These are phyloP conservation scores for Cheilinus undulatus DNA, from an alignment of 2,113 vertebrate genomes.

Conservation along the genomic window DNA sequence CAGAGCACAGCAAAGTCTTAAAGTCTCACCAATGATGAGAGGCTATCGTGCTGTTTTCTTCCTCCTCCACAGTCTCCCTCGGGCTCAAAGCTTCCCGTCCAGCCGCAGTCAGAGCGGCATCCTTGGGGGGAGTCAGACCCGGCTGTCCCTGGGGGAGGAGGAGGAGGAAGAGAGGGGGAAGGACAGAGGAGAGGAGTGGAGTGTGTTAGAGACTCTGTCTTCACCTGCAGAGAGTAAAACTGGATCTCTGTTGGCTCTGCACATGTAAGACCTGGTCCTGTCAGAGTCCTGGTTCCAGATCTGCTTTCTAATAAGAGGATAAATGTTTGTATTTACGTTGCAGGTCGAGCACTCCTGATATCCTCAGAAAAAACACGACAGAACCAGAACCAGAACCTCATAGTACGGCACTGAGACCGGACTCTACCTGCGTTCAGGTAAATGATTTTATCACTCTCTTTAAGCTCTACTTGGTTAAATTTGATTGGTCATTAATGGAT, in stretches of 20 bases:
- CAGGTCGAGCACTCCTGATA: slow-evolving; percentile 83
- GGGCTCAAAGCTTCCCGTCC: slow-evolving; percentile 69
- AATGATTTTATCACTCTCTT: too few species aligned
- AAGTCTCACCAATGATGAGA: too few species aligned
- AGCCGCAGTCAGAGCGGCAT: slow-evolving; percentile 59
- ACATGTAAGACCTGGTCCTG: too few species aligned
- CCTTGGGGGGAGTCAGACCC: slow-evolving; percentile 65
- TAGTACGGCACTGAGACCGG: neutral
- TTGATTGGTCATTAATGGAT: too few species aligned
- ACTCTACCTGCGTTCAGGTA: slow-evolving; percentile 26
- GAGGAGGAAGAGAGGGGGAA: slow-evolving; percentile 57
- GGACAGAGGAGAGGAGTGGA: slow-evolving; percentile 50
- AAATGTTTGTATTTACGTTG: too few species aligned
- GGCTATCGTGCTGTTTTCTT: too few species aligned
- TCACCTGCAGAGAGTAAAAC: slow-evolving; percentile 70
- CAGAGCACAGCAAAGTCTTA: too few species aligned
- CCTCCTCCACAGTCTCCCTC: slow-evolving; percentile 17
- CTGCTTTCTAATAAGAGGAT: too few species aligned
- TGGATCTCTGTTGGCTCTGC: slow-evolving; percentile 51
- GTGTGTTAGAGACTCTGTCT: neutral
- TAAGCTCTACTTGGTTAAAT: too few species aligned
- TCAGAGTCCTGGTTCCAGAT: too few species aligned
- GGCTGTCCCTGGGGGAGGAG: slow-evolving; percentile 65
- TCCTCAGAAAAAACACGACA: slow-evolving; percentile 83
- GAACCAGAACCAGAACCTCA: slow-evolving; percentile 20